Conservation (phyloP, 53 echinoderm and acorn worm species). For the Echinometra lucunter region DNA sequence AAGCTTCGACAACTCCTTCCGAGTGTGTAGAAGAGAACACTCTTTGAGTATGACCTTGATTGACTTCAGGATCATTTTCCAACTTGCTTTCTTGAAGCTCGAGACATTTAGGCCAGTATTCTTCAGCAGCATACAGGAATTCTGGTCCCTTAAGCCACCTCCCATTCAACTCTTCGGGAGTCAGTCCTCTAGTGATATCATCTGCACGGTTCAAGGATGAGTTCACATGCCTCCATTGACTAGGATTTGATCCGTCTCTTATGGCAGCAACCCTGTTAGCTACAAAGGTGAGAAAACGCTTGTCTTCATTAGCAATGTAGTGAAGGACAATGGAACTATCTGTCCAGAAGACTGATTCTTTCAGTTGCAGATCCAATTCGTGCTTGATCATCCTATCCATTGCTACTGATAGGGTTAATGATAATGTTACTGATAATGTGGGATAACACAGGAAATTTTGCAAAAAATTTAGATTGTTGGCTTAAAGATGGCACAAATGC, state of each 20-base stretch:
- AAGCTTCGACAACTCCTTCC: neutral
- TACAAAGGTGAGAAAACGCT: slow-evolving; percentile 73
- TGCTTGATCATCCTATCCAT: slow-evolving; percentile 50
- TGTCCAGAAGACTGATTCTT: slow-evolving; percentile 61
- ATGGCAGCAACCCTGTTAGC: slow-evolving; percentile 70
- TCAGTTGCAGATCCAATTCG: slow-evolving; percentile 56
- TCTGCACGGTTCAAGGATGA: too few species aligned
- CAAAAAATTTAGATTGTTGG: too few species aligned
- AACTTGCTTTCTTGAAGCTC: neutral
- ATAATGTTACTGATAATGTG: too few species aligned
- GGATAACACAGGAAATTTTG: too few species aligned
- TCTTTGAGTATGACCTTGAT: slow-evolving; percentile 11
- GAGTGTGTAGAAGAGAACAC: neutral
- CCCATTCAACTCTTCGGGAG: too few species aligned
- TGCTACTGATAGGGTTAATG: too few species aligned
- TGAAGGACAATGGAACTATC: slow-evolving; percentile 64
- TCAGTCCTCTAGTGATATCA: too few species aligned
- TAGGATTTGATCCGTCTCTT: slow-evolving; percentile 16
- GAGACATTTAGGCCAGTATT: neutral
- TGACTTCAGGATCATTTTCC: slow-evolving; percentile 67
- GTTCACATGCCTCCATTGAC: too few species aligned
- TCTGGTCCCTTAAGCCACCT: too few species aligned
- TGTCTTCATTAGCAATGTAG: slow-evolving; percentile 63
- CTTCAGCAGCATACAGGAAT: neutral
- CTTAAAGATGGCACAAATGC: too few species aligned